Conservation (phyloP, 1,140 invertebrate species). For the Pogonus chalceus region DNA sequence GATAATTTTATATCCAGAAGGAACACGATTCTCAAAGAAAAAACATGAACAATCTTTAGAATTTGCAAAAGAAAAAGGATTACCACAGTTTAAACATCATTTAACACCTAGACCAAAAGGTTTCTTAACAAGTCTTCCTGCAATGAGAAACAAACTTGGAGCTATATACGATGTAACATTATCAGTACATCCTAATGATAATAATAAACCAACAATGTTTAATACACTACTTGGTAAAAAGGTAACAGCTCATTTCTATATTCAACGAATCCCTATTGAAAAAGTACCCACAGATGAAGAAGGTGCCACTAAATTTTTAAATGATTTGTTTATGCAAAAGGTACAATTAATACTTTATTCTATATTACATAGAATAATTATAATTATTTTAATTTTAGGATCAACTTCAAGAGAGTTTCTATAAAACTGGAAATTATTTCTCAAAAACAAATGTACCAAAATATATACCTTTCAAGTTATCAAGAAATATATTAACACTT, state of each 20-base stretch:
- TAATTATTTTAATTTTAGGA: conserved; percentile 44
- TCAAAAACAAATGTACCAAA: conserved; percentile 50
- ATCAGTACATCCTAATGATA: conserved; percentile 13
- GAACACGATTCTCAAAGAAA: conserved; percentile 68
- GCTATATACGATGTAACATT: conserved; percentile 32
- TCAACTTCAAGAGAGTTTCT: conserved; percentile 63
- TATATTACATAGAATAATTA: background rate
- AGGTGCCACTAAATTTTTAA: conserved; percentile 64
- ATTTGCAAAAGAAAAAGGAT: conserved; percentile 11
- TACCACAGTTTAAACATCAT: conserved; percentile 13
- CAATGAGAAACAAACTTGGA: conserved; percentile 57
- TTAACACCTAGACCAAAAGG: conserved; percentile 53
- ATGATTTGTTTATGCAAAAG: conserved; percentile 65
- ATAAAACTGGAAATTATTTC: conserved; percentile 66
- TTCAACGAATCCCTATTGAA: conserved; percentile 1
- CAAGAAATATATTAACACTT: conserved; percentile 51
- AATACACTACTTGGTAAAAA: conserved; percentile 13
- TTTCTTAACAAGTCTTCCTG: conserved; percentile 60
- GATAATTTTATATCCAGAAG: conserved; percentile 81
- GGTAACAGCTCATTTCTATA: conserved; percentile 8
- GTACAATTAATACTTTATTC: conserved; percentile 32
- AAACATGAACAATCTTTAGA: conserved; percentile 11
- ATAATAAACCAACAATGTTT: conserved; percentile 12
- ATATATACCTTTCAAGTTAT: conserved; percentile 41
- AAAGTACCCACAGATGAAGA: conserved; percentile 27